Evolutionary conservation across 1,140 invertebrate species (phyloP), one percentile per base, ranked within the genome.

Genomic region (Vanessa atalanta): DNA sequence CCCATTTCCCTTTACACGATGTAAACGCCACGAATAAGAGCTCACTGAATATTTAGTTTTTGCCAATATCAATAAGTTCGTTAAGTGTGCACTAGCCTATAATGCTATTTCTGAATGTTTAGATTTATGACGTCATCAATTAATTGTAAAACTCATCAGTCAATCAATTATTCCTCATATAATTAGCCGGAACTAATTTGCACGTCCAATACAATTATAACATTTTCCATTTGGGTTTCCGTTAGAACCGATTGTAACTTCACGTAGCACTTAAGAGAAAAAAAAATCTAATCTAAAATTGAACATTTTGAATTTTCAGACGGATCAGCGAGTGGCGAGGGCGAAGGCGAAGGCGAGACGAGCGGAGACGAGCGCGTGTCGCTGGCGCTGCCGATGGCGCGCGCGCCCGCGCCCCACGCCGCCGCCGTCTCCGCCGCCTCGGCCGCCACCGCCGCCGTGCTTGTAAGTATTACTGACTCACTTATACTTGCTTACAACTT

Each of bases 281-380:
- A 31, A 31, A 31, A 31, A 4, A 31, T 31, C 26, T 4, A 31
- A 31, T 4, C 0, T 31, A 31, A 31, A 20, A 31, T 31, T 31
- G 26, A 4, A 9, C 7, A 43, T 43, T 43, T 43, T 43, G 37
- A 9, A 43, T 43, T 43, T 43, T 43, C 86, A 91, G 89, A 90
- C 72, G 89, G 89, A n/a, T 91, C 89, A 47, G 89, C 88, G 75
- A 91, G 88, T 85, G 89, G 85, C 78, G 88, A 89, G 69, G 79
- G 87, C 78, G 87, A 88, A 70, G 78, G 72, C 75, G 88, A 89
- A 67, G 79, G 87, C 78, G 88, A 88, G 70, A 78, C 71, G 73
- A 88, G 87, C 81, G 89, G 88, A 69, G 88, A 89, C 83, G 89
- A 88, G 81, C 84, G 87, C 47, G 80, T 78, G 31, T 78, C 83